These are phyloP conservation scores for Anguilla rostrata DNA, from an alignment of 2,113 vertebrate genomes.

Conservation along the genomic window DNA sequence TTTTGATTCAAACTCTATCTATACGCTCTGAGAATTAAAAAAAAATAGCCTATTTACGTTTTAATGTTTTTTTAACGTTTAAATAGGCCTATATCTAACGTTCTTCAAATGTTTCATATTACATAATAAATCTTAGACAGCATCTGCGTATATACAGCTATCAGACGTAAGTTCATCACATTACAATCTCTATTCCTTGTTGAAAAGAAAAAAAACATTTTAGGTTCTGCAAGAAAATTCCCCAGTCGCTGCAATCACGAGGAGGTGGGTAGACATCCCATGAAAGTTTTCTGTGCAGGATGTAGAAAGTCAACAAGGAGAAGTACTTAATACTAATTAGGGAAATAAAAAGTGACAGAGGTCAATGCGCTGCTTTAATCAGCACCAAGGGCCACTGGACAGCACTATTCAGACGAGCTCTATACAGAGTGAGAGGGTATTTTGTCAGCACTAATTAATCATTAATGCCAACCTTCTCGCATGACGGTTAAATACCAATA, in stretches of 20 bases:
- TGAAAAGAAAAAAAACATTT: constrained; percentile 2
- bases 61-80: not conserved
- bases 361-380: constrained; percentile 81
- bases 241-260: constrained; percentile 36
- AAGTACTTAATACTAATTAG: constrained; percentile 60
- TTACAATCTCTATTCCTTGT: not conserved
- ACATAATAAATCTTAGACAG: not conserved
- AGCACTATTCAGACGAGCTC: constrained; percentile 61
- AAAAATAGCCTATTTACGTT: not conserved
- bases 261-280: constrained; percentile 34
- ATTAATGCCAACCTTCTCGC: not conserved
- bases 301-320: constrained; percentile 52
- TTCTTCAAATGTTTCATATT: not conserved
- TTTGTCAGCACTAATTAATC: not conserved
- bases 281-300: constrained; percentile 46
- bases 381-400: constrained; percentile 85
- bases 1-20: not conserved
- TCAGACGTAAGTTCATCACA: not conserved
- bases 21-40: not conserved
- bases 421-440: not conserved
- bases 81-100: not conserved
- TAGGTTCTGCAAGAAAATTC: constrained; percentile 26
- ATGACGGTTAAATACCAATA: constrained; percentile 3
- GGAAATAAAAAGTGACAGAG: constrained; percentile 79
- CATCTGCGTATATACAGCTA: not conserved